Conservation (phyloP, 2,888 invertebrate genomes). For the Drosophila subsilvestris region DNA sequence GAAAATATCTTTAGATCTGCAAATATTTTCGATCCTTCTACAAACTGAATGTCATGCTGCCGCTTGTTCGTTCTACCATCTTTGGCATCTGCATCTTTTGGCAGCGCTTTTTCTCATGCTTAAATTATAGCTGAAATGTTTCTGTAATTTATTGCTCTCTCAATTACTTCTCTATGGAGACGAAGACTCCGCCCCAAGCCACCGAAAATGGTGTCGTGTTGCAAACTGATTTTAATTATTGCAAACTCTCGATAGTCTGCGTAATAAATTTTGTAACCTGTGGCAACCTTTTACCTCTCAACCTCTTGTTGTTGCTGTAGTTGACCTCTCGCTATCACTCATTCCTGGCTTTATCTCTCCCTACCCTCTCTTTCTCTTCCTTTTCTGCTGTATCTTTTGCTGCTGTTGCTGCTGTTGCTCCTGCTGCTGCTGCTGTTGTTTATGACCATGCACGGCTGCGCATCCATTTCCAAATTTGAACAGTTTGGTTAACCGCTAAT, state of each 20-base stretch:
- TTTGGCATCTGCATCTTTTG: too few relatives aligned
- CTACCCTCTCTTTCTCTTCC: constrained; percentile 16
- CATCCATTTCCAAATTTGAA: constrained; percentile 79
- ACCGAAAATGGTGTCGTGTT: background rate
- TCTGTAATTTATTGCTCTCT: background rate
- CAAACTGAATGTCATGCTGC: too few relatives aligned
- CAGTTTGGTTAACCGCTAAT: constrained; percentile 78
- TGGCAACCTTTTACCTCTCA: constrained; percentile 49
- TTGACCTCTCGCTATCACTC: constrained; percentile 33
- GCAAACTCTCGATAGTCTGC: constrained; percentile 22
- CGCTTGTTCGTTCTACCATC: too few relatives aligned
- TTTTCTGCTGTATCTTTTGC: constrained; percentile 28
- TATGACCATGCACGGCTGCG: constrained; percentile 68
- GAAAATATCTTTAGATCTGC: too few relatives aligned
- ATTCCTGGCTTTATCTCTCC: constrained; percentile 14
- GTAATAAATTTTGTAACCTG: constrained; percentile 45
- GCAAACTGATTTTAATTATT: constrained; percentile 40
- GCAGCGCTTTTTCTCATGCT: too few relatives aligned
- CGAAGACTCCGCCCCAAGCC: background rate
- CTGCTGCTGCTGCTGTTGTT: constrained; percentile 42
- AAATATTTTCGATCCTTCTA: too few relatives aligned
- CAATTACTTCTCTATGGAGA: background rate
- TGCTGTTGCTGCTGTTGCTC: constrained; percentile 3
- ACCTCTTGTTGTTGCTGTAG: background rate
- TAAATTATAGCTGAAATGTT: background rate